Evolutionary conservation across 2,797 vertebrate species (phyloP).

Genomic region (Helicolenus hilgendorfi): DNA sequence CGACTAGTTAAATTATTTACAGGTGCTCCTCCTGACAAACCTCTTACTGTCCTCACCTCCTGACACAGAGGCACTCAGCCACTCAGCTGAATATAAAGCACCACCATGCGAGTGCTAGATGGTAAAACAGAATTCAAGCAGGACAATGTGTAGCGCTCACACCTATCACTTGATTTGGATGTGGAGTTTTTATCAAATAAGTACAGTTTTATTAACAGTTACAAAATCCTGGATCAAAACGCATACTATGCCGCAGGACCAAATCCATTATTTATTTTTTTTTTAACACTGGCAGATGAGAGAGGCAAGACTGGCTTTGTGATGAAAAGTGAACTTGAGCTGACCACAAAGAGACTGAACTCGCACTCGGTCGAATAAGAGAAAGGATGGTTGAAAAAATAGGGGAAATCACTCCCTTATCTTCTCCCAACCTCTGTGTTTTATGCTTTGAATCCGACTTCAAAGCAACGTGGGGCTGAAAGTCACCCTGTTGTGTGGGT

Average conservation of each 20-base stretch:
- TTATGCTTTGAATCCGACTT: constrained; percentile 84
- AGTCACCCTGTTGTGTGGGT: constrained; percentile 80
- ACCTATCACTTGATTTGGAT: background rate
- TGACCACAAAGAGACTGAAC: constrained; percentile 70
- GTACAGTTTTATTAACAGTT: background rate
- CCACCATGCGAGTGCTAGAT: background rate
- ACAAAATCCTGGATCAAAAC: constrained; percentile 32
- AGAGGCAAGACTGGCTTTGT: constrained; percentile 38
- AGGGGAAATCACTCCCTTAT: constrained; percentile 69
- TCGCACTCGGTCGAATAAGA: constrained; percentile 56
- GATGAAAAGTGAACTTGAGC: constrained; percentile 69
- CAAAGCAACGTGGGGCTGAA: constrained; percentile 76
- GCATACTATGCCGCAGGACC: background rate
- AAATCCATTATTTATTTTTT: constrained; percentile 22
- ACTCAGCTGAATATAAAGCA: constrained; percentile 69
- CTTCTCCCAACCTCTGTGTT: constrained; percentile 75
- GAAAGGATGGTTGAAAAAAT: constrained; percentile 51
- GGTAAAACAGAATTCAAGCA: background rate
- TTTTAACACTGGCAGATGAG: constrained; percentile 37
- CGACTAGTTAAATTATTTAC: constrained; percentile 81
- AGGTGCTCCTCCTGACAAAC: constrained; percentile 70
- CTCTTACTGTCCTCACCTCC: constrained; percentile 72
- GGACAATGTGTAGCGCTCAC: background rate
- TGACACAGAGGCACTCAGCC: constrained; percentile 66
- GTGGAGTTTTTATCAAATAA: constrained; percentile 19